Evolutionary conservation across 53 echinoderm and acorn worm genomes (phyloP).

Genomic region (Actinopyga echinites): DNA sequence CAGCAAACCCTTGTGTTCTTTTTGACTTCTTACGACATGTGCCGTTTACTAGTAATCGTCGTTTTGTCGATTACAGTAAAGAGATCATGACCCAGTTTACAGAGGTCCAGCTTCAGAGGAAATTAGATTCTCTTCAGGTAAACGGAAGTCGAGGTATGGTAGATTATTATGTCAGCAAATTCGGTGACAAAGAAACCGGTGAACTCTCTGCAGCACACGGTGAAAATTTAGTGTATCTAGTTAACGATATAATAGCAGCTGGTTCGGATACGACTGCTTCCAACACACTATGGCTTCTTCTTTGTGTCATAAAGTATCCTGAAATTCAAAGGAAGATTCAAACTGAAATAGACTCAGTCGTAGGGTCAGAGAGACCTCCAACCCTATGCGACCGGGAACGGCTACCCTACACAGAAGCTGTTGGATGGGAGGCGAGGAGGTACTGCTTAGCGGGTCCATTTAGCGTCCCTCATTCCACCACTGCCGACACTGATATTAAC

Average conservation of each 20-base stretch:
- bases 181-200: neutral
- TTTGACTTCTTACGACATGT: neutral
- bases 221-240: neutral
- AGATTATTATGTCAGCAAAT: neutral
- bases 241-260: slow-evolving; percentile 14
- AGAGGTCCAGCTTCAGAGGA: neutral
- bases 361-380: slow-evolving; percentile 53
- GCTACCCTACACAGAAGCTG: slow-evolving; percentile 68
- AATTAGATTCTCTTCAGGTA: neutral
- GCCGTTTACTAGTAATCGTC: neutral
- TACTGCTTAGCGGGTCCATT: slow-evolving; percentile 52
- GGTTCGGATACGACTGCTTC: slow-evolving; percentile 15
- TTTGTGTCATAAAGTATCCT: slow-evolving; percentile 23
- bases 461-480: slow-evolving; percentile 66
- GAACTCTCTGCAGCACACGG: neutral
- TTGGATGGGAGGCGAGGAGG: slow-evolving; percentile 54
- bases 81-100: neutral
- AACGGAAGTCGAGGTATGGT: neutral
- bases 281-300: neutral
- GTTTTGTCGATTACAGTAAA: neutral
- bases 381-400: slow-evolving; percentile 34
- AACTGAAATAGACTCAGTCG: slow-evolving; percentile 57
- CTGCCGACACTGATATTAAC: slow-evolving; percentile 58
- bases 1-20: neutral
- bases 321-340: slow-evolving; percentile 44